A percentile compares a stretch with the other conserved stretches of the same genome.
Conservation (phyloP, 2,113 vertebrate species). For the Motacilla alba region DNA sequence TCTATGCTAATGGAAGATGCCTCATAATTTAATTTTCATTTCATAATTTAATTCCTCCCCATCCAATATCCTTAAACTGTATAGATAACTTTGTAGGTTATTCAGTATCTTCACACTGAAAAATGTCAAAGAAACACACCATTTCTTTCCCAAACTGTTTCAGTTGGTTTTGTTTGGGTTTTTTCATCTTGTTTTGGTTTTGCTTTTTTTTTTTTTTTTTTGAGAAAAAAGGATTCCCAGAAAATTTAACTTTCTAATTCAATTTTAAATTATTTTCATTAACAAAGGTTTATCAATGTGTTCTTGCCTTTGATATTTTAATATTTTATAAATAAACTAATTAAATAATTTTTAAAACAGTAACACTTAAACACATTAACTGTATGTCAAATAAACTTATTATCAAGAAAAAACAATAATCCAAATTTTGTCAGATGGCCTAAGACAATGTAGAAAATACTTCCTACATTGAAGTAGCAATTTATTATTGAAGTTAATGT, state of each 20-base stretch:
- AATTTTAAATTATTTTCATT: neutral
- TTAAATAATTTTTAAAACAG: neutral
- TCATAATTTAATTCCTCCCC: neutral
- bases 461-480: neutral
- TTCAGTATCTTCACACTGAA: neutral
- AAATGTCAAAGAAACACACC: neutral
- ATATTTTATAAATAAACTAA: neutral
- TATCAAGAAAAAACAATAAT: neutral
- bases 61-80: neutral
- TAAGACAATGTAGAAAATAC: neutral
- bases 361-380: neutral
- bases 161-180: neutral
- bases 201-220: neutral
- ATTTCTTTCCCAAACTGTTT: neutral
- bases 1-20: neutral
- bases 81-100: neutral
- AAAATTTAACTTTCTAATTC: neutral
- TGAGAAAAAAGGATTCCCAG: neutral
- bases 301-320: neutral
- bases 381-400: neutral
- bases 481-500: neutral
- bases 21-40: neutral
- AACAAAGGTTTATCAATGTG: neutral
- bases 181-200: neutral
- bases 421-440: neutral